Conservation (phyloP, 2,113 vertebrate genomes). For the Spheniscus mendiculus region DNA sequence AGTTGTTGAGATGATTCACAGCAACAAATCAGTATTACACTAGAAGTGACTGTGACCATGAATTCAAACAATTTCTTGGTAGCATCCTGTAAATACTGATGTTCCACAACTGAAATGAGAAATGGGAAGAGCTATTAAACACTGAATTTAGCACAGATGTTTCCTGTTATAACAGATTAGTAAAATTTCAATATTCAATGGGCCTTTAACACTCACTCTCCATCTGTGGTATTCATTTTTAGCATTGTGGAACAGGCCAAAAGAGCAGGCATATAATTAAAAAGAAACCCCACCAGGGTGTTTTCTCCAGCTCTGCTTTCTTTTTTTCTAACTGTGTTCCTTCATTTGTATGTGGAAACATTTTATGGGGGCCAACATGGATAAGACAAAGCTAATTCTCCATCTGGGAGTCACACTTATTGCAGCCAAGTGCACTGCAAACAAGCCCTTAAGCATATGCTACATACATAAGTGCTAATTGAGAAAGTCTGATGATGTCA, state of each 20-base stretch:
- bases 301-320: not conserved
- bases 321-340: not conserved
- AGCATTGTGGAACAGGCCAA: not conserved
- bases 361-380: not conserved
- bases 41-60: not conserved
- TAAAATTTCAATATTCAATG: not conserved
- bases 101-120: not conserved
- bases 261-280: not conserved
- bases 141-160: conserved; percentile 19
- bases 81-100: not conserved
- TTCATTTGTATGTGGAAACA: not conserved
- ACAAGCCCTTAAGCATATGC: not conserved
- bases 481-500: not conserved
- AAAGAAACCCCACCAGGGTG: not conserved
- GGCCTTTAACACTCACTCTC: not conserved
- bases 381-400: not conserved
- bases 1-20: not conserved
- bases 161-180: not conserved
- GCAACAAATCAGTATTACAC: not conserved
- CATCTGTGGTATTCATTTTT: not conserved
- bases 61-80: not conserved
- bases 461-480: not conserved
- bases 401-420: not conserved
- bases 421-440: not conserved
- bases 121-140: not conserved